Base-by-base conservation (phyloP, 2,888 invertebrate genomes). In the Latrodectus hesperus region DNA sequence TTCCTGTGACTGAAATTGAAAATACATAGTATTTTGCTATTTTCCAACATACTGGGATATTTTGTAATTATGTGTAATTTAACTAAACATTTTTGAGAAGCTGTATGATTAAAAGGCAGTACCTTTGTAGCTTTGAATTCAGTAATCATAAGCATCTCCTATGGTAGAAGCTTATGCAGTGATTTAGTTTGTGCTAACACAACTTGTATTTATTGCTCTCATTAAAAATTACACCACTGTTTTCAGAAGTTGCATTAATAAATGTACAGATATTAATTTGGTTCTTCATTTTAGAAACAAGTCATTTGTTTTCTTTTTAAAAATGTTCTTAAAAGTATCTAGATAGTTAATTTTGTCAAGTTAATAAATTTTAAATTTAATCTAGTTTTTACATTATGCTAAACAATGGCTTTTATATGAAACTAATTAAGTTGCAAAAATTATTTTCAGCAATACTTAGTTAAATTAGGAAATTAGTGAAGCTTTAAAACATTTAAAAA, bases 101-200 rank as follows among this genome's bases (percentile, higher is more conserved):
- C 38, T 38, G 38, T 38, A 6, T 38, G 38, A 38, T 38, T 38
- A 38, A 38, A 38, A 38, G 38, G 38, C 38, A 38, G 72, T 55
- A 65, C 51, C 64, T 17, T 12, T 72, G 64, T 80, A 81, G 81
- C 49, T 74, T 67, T 26, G 49, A 64, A 12, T 49, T 60, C 14
- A 65, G 38, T 60, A 22, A 65, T 77, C 65, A 51, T 67, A 60
- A 82, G 81, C 86, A 87, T 81, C 86, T 82, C 81, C 86, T 81
- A 87, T 87, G 86, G 86, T 81, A 76, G 86, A 87, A 82, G 86
- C 86, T 87, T 86, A 72, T 71, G 26, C 67, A 65, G 55, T 81
- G 53, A 76, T 60, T 38, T 76, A 77, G 72, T 76, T 51, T 85
- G 74, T 84, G 72, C 16, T 75, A 8, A 73, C 75, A 74, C 78